These are phyloP conservation scores for Typhlomys cinereus DNA, from an alignment of 2,113 vertebrate species.

Conservation along the genomic window DNA sequence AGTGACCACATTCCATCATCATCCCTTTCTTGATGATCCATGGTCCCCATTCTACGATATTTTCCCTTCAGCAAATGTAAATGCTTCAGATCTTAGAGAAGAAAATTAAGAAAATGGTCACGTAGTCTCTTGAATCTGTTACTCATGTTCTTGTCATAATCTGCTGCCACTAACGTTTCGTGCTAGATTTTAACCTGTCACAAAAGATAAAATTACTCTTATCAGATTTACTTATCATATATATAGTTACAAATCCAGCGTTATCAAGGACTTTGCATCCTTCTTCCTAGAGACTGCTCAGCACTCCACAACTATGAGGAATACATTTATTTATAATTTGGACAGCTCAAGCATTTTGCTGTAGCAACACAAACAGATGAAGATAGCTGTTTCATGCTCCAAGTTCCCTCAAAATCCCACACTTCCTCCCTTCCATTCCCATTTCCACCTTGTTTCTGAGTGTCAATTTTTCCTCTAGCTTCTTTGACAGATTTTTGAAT, in stretches of 20 bases:
- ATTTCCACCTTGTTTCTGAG: not conserved
- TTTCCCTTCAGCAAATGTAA: not conserved
- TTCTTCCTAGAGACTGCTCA: not conserved
- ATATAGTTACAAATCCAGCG: not conserved
- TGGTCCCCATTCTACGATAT: not conserved
- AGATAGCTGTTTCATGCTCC: not conserved
- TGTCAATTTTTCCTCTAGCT: not conserved
- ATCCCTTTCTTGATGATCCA: not conserved
- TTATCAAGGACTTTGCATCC: not conserved
- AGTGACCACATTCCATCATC: not conserved
- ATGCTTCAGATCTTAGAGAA: not conserved
- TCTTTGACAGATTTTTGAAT: not conserved
- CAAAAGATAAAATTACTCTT: not conserved
- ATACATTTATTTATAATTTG: not conserved
- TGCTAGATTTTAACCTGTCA: conserved; percentile 29
- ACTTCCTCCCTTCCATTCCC: too few species aligned
- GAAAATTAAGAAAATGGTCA: not conserved
- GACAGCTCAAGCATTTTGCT: not conserved
- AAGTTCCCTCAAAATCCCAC: too few species aligned
- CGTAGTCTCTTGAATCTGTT: not conserved
- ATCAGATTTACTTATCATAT: not conserved
- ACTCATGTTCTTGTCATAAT: not conserved
- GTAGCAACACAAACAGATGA: not conserved
- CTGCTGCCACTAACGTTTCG: not conserved
- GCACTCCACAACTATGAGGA: not conserved